These are phyloP conservation scores for Lepidochrysops patricia DNA, from an alignment of 2,888 invertebrate genomes.

Conservation along the genomic window DNA sequence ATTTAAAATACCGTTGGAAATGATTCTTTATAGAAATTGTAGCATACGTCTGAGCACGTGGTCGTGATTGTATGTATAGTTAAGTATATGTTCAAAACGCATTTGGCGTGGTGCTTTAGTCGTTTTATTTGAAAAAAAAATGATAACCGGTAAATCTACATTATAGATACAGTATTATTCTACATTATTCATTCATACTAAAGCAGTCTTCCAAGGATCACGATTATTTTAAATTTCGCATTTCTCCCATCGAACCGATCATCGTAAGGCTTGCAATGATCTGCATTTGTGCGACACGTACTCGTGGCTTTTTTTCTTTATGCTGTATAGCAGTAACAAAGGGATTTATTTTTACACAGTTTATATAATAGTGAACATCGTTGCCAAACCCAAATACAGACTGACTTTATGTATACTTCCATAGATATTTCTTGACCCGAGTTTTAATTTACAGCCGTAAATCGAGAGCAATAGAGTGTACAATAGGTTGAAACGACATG, in stretches of 20 bases:
- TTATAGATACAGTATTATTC: conserved; percentile 53
- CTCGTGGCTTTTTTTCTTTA: conserved; percentile 10
- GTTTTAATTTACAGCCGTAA: conserved; percentile 29
- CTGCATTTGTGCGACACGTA: conserved; percentile 10
- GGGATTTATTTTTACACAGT: conserved; percentile 19
- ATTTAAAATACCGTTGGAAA: conserved; percentile 56
- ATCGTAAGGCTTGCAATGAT: conserved; percentile 8
- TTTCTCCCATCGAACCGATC: conserved; percentile 19
- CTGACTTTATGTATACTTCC: conserved; percentile 67
- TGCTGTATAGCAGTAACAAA: conserved; percentile 6
- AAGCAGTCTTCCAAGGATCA: conserved; percentile 64
- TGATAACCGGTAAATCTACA: conserved; percentile 35
- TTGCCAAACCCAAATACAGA: conserved; percentile 69
- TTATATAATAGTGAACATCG: conserved; percentile 49
- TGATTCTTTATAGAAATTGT: conserved; percentile 21
- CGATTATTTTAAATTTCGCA: conserved; percentile 32
- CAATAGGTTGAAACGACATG: conserved; percentile 4
- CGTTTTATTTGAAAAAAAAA: conserved; percentile 55
- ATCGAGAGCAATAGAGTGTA: conserved; percentile 7
- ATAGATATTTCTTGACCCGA: conserved; percentile 43
- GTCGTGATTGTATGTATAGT: conserved; percentile 31
- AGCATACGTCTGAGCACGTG: conserved; percentile 24
- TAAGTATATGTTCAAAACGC: conserved; percentile 45
- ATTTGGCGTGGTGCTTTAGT: conserved; percentile 63
- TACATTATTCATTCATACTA: conserved; percentile 48